Percentiles rank a stretch among this genome's conserved stretches.
Evolutionary conservation across 2,113 vertebrate species (phyloP).

Genomic region (Lagopus leucura): DNA sequence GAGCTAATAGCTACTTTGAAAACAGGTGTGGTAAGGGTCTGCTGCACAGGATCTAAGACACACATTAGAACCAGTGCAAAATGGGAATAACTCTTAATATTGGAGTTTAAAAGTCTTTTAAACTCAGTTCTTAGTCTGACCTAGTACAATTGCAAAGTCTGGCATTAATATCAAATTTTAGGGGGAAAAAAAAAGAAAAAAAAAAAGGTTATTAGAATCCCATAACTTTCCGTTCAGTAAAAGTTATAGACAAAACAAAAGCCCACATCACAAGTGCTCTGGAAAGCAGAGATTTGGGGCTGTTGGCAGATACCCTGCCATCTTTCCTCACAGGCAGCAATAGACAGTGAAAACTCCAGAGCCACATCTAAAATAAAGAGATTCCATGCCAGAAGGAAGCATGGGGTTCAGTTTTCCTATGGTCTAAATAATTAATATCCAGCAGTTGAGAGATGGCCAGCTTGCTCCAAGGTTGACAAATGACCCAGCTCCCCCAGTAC

Average conservation of each 20-base stretch:
- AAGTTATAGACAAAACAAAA: not conserved
- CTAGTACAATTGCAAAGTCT: not conserved
- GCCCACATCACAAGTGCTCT: not conserved
- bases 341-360: not conserved
- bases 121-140: not conserved
- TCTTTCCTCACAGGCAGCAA: not conserved
- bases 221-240: not conserved
- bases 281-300: not conserved
- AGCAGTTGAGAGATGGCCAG: not conserved
- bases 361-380: not conserved
- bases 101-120: not conserved
- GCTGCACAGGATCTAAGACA: not conserved
- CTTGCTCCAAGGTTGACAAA: not conserved
- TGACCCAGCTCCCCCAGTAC: not conserved
- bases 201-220: not conserved
- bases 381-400: constrained; percentile 15
- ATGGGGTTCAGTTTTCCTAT: not conserved
- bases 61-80: not conserved
- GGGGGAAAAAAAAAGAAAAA: not conserved
- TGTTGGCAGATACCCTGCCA: not conserved
- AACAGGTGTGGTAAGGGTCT: not conserved
- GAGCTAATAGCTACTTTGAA: not conserved
- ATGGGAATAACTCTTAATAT: not conserved
- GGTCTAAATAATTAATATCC: constrained; percentile 34
- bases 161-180: not conserved